A percentile compares a stretch with the other conserved stretches of the same genome.
Evolutionary conservation across 1,140 invertebrate genomes (phyloP).

Genomic region (Pachyrhynchus sulphureomaculatus): DNA sequence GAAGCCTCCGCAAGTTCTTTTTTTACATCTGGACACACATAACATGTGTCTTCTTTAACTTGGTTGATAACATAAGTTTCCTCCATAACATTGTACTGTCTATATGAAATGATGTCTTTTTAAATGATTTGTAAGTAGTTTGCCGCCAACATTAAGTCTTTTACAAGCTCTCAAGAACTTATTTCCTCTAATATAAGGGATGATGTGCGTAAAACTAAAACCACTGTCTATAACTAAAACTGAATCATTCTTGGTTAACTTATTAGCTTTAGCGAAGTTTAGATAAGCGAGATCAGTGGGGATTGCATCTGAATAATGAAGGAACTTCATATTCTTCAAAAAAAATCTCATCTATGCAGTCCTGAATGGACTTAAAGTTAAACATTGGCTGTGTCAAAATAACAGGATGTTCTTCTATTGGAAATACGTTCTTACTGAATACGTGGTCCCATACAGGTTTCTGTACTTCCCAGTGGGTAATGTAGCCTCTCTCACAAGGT

Average conservation of each 20-base stretch:
- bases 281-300: conserved; percentile 68
- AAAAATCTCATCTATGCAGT: conserved; percentile 92
- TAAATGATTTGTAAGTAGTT: conserved; percentile 95
- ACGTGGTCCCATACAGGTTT: conserved; percentile 96
- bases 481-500: conserved; percentile 93
- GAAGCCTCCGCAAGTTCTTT: conserved; percentile 79
- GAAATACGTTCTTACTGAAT: conserved; percentile 86
- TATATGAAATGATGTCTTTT: conserved; percentile 96
- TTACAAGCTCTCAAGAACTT: conserved; percentile 72
- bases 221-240: conserved; percentile 92
- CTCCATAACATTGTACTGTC: conserved; percentile 97
- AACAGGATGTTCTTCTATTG: conserved; percentile 76
- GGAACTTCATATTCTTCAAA: conserved; percentile 97
- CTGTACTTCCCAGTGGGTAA: conserved; percentile 94
- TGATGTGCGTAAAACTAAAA: conserved; percentile 78
- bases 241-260: conserved; percentile 24
- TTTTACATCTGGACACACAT: conserved; percentile 85
- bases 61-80: conserved; percentile 99
- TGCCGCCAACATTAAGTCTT: conserved; percentile 94
- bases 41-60: conserved; percentile 97
- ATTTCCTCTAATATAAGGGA: conserved; percentile 91
- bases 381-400: conserved; percentile 93
- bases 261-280: conserved; percentile 38
- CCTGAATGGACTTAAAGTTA: conserved; percentile 91
- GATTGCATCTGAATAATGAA: conserved; percentile 78